These are phyloP conservation scores for Loxodonta africana DNA, from an alignment of 2,113 vertebrate genomes.

Conservation along the genomic window DNA sequence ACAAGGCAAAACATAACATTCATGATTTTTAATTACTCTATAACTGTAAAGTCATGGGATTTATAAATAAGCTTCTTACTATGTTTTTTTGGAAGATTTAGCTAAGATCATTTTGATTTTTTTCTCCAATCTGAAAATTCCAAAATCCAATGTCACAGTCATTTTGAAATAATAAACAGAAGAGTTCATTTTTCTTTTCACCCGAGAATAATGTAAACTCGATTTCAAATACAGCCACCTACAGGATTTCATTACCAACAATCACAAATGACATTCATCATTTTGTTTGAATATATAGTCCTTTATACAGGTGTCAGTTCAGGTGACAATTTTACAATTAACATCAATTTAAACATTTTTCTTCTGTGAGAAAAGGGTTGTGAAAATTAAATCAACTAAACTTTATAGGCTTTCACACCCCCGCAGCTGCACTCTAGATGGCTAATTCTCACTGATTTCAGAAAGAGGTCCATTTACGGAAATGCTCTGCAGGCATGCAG, in stretches of 20 bases:
- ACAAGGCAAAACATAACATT: not conserved
- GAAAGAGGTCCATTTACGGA: slow-evolving; percentile 31
- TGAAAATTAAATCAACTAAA: slow-evolving; percentile 8
- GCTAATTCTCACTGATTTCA: slow-evolving; percentile 36
- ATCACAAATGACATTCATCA: slow-evolving; percentile 21
- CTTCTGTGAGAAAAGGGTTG: not conserved
- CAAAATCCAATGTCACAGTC: not conserved
- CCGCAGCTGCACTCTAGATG: not conserved
- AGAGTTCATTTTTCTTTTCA: not conserved
- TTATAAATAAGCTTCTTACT: not conserved
- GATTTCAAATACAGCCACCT: not conserved
- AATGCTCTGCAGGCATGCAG: not conserved
- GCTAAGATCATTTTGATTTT: not conserved
- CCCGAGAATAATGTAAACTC: not conserved
- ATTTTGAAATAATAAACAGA: slow-evolving; percentile 52
- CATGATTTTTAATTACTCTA: not conserved
- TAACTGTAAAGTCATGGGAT: not conserved
- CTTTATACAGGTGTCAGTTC: slow-evolving; percentile 24
- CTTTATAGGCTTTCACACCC: not conserved
- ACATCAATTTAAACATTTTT: not conserved
- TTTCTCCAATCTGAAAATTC: not conserved
- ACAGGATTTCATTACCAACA: slow-evolving; percentile 1
- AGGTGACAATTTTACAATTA: slow-evolving; percentile 22
- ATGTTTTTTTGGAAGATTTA: not conserved
- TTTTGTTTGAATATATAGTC: slow-evolving; percentile 10